Evolutionary conservation across 2,113 vertebrate genomes (phyloP).

Genomic region (Calonectris borealis): DNA sequence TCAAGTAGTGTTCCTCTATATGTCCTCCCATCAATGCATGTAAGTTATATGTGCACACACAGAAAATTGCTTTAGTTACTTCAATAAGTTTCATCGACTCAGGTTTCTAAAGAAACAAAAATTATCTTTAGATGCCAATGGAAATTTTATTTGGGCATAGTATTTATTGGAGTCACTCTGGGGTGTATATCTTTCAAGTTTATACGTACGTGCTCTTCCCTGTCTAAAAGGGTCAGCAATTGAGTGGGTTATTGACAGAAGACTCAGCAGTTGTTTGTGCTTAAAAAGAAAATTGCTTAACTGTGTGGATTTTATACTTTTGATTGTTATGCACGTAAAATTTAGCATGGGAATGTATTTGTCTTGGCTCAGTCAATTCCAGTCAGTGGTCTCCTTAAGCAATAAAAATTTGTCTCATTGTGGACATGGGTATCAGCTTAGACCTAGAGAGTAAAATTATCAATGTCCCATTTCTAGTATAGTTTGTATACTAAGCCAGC

Average conservation of each 20-base stretch:
- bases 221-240: not conserved
- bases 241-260: not conserved
- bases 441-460: not conserved
- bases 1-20: not conserved
- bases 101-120: not conserved
- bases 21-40: not conserved
- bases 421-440: not conserved
- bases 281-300: not conserved
- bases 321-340: not conserved
- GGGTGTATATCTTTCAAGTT: not conserved
- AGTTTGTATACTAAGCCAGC: not conserved
- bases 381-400: not conserved
- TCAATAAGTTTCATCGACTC: not conserved
- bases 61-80: not conserved
- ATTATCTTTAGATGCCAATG: not conserved
- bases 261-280: not conserved
- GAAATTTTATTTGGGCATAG: not conserved
- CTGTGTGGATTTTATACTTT: not conserved
- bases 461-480: not conserved
- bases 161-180: not conserved
- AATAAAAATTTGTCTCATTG: not conserved
- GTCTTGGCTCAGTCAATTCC: not conserved
- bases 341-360: not conserved
- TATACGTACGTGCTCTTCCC: accelerated
- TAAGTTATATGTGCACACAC: too few species aligned